Evolutionary conservation across 2,888 invertebrate species (phyloP), one percentile per base, ranked within the genome.

Genomic region (Bunonema sp.): DNA sequence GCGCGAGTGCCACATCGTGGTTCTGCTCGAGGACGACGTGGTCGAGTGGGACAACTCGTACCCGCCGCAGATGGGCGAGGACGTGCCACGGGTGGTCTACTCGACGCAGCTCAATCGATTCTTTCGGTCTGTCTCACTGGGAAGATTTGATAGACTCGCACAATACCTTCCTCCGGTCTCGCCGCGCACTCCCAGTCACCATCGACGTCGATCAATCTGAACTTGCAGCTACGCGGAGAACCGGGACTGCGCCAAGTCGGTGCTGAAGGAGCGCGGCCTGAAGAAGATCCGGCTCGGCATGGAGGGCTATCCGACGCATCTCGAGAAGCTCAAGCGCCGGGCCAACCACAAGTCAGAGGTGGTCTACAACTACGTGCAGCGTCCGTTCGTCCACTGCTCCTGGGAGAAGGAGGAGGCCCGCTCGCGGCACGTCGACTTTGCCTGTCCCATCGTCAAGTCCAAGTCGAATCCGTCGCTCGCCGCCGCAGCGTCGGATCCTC

Each of bases 381-480:
- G 97, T 1, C 97, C 97, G 0, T 99, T 99, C 72, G 84, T 99
- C 39, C 88, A 91, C 68, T 87, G 88, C 84, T 88, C 88, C 0
- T 99, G 97, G 97, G 97, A 99, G 70, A 99, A 99, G 65, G 97
- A 99, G 67, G 97, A 99, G 66, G 93, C 91, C 0, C 89, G 91
- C 69, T 88, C 87, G 66, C 79, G 97, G 1, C 97, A 99, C 69
- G 97, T 99, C 0, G 97, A 99, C 71, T 99, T 68, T 39, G 68
- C 68, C 21, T 68, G 67, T 42, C 68, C 68, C 7, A 67, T 69
- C 39, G 67, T 68, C 15, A 68, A 69, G 49, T 63, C 61, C 26
- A 67, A 67, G 47, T 59, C 59, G 23, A 68, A 68, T 48, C 68
- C 68, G 10, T 51, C 52, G 1, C 47, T 66, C 38, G 71, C 70